Evolutionary conservation across 2,797 vertebrate species (phyloP), one percentile per base, ranked within the genome.

Genomic region (Dryobates pubescens): DNA sequence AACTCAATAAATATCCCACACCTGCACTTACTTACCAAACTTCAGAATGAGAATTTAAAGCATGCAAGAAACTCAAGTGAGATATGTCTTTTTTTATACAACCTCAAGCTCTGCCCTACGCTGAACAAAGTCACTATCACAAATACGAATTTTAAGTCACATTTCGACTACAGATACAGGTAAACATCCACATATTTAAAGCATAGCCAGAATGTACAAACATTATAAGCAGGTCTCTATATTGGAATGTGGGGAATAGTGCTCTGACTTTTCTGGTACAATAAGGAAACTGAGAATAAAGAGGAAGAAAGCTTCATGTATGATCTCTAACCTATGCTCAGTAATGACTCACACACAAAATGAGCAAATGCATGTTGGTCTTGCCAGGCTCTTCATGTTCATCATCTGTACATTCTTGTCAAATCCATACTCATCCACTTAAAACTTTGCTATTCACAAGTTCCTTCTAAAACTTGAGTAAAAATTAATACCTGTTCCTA

Each of bases 181-280:
- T 59, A 54, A 85, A 80, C 7, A 76, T 16, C 29, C 63, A 68
- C 9, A 26, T 13, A 57, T 0, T 51, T n/a, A 85, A 85, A 85
- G n/a, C 13, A 75, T 10, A 56, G 15, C 8, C 27, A 36, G 30
- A 62, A 61, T 65, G 62, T 6, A 38, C 17, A 26, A 69, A 73
- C 4, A 29, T 11, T 43, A 2, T 6, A 19, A 5, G 13, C 16
- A 36, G 1, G 5, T 17, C 19, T 57, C 51, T 27, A 3, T 17
- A 61, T 24, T 3, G 34, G 12, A 62, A 43, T 27, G 3, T 49
- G 12, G 58, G 41, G 15, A 65, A 36, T 15, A 36, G 29, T 61
- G 19, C 26, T 87, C 26, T 53, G n/a, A 18, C 17, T 72, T 17
- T 19, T 79, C 56, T 54, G 38, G 57, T 7, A 76, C 26, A 43